A percentile compares a stretch with the other conserved stretches of the same genome.
Evolutionary conservation across 1,140 invertebrate species (phyloP).

Genomic region (Diachasmimorpha longicaudata): DNA sequence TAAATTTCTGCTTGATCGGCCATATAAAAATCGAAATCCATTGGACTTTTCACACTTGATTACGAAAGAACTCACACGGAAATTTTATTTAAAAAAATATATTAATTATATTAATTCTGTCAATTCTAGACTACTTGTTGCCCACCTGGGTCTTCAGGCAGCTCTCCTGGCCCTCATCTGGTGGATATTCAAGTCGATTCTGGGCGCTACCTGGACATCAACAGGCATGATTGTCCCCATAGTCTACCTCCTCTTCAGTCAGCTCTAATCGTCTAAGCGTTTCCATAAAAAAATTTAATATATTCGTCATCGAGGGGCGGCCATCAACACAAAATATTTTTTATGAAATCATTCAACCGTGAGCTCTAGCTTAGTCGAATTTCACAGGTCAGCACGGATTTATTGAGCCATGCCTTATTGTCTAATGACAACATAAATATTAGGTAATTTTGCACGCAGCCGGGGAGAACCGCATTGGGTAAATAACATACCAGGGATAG

Average conservation of each 20-base stretch:
- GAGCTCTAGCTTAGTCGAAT: neutral
- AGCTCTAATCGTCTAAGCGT: slow-evolving; percentile 50
- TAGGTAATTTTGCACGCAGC: neutral
- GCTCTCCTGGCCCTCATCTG: slow-evolving; percentile 61
- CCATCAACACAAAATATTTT: neutral
- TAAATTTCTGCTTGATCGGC: too few relatives aligned
- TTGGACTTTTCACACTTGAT: too few relatives aligned
- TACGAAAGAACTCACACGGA: too few relatives aligned
- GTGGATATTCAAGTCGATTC: slow-evolving; percentile 59
- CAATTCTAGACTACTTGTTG: slow-evolving; percentile 59
- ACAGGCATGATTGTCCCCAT: slow-evolving; percentile 60
- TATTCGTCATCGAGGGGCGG: neutral
- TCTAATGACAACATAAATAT: neutral
- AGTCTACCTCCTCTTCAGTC: slow-evolving; percentile 61
- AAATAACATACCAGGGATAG: neutral
- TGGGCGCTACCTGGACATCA: slow-evolving; percentile 59
- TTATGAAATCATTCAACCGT: neutral
- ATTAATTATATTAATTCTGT: neutral
- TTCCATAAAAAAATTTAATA: neutral
- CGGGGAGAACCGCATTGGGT: neutral
- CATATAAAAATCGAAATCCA: too few relatives aligned
- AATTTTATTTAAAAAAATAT: too few relatives aligned
- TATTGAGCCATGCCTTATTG: neutral
- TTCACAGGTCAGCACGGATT: neutral
- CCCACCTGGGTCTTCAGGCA: slow-evolving; percentile 63